phyloP scores from a whole-genome alignment of 2,888 invertebrate genomes.

The Diarsia dahlii region DNA sequence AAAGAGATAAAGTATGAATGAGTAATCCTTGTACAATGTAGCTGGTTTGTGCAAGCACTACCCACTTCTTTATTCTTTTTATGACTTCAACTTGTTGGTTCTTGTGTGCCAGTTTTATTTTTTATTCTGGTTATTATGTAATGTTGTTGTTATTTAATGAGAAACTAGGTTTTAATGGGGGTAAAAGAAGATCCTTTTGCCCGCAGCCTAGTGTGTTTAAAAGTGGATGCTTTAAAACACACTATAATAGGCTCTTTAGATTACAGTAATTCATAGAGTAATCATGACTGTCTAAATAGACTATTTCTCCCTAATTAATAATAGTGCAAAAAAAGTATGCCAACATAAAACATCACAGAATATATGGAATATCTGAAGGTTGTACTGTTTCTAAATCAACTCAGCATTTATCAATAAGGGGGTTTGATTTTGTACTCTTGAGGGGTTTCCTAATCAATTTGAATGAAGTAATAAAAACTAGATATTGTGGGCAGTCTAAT shows the following conservation, averaged over 20 bases:
- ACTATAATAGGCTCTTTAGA: neutral
- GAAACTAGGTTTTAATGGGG: neutral
- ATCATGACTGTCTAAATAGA: too few species aligned
- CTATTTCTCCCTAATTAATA: neutral
- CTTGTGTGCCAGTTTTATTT: constrained; percentile 30
- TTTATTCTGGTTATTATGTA: constrained; percentile 34
- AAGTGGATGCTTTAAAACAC: neutral
- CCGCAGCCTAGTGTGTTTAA: too few species aligned
- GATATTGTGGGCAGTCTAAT: neutral
- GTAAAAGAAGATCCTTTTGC: neutral
- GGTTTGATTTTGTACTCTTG: neutral
- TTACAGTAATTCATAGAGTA: neutral
- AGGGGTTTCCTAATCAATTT: constrained; percentile 4
- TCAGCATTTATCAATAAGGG: neutral
- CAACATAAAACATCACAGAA: neutral
- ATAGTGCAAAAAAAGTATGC: neutral
- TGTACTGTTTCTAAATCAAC: neutral
- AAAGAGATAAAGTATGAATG: constrained; percentile 62
- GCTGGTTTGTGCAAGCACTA: constrained; percentile 31
- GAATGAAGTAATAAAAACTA: neutral
- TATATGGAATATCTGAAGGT: neutral
- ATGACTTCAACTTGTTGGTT: constrained; percentile 37
- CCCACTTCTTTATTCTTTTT: constrained; percentile 47
- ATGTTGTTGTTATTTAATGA: constrained; percentile 26
- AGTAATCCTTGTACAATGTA: constrained; percentile 56